Conservation (phyloP, 2,113 vertebrate species). For the Mola mola region DNA sequence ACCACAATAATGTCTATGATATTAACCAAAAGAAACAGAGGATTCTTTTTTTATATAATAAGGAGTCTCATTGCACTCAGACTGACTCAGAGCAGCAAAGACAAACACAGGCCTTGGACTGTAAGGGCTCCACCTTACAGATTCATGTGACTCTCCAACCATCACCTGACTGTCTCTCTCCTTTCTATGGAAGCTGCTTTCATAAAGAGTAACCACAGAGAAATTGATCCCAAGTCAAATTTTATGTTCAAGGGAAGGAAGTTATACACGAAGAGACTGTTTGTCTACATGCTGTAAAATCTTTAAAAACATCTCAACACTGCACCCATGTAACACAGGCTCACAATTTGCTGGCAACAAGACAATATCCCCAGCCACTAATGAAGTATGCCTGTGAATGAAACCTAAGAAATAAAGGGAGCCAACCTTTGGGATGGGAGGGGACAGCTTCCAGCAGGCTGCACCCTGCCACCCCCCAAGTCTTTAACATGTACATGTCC, state of each 20-base stretch:
- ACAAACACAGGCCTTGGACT: slow-evolving; percentile 67
- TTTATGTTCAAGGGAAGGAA: slow-evolving; percentile 41
- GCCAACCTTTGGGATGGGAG: slow-evolving; percentile 59
- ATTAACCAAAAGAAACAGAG: slow-evolving; percentile 43
- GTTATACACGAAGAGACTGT: slow-evolving; percentile 27
- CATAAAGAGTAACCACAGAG: slow-evolving; percentile 41
- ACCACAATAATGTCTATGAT: slow-evolving; percentile 9
- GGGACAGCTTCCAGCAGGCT: slow-evolving; percentile 25
- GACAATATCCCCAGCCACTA: slow-evolving; percentile 39
- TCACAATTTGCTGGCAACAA: slow-evolving; percentile 27
- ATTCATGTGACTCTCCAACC: slow-evolving; percentile 73
- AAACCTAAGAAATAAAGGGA: slow-evolving; percentile 56
- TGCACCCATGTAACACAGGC: neutral
- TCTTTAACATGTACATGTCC: slow-evolving; percentile 36
- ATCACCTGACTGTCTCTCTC: slow-evolving; percentile 71
- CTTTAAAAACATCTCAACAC: slow-evolving; percentile 20
- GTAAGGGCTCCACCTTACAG: slow-evolving; percentile 73
- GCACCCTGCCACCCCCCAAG: slow-evolving; percentile 1
- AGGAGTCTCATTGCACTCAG: slow-evolving; percentile 24
- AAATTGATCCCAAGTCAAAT: slow-evolving; percentile 52
- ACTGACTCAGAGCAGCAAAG: slow-evolving; percentile 53
- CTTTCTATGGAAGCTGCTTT: slow-evolving; percentile 55
- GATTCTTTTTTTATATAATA: slow-evolving; percentile 26
- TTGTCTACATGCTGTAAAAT: slow-evolving; percentile 26
- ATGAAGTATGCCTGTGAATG: slow-evolving; percentile 53